phyloP scores from a whole-genome alignment of 2,113 vertebrate species.

The Platichthys flesus region DNA sequence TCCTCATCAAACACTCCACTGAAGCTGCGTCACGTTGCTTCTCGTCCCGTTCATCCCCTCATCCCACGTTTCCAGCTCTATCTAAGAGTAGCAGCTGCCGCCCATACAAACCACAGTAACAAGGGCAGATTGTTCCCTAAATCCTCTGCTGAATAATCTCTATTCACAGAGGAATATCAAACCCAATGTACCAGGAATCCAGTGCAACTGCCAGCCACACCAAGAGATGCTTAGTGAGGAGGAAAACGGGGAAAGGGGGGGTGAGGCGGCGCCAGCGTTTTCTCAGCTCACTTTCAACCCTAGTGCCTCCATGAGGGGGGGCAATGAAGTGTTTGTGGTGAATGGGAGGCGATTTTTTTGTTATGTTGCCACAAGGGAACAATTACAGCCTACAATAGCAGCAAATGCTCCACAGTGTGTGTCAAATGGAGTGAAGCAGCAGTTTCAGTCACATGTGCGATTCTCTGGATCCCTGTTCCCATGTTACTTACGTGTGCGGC shows the following conservation, averaged over 20 bases:
- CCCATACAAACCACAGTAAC: constrained; percentile 10
- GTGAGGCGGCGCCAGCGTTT: neutral
- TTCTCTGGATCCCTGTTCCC: neutral
- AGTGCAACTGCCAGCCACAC: constrained; percentile 30
- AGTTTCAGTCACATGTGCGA: neutral
- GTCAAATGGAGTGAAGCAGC: constrained; percentile 11
- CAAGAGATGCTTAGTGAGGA: neutral
- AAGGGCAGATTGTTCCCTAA: constrained; percentile 32
- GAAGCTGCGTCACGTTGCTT: constrained; percentile 17
- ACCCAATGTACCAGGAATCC: constrained; percentile 25
- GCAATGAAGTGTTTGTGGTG: constrained; percentile 27
- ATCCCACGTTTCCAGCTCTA: constrained; percentile 10
- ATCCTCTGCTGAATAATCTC: constrained; percentile 51
- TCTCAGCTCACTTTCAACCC: constrained; percentile 21
- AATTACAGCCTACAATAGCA: constrained; percentile 23
- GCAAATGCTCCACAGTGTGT: constrained; percentile 11
- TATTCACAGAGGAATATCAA: constrained; percentile 43
- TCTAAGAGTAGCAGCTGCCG: constrained; percentile 43
- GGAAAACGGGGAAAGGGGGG: neutral
- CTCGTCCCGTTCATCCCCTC: constrained; percentile 16
- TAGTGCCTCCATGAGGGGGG: constrained; percentile 5
- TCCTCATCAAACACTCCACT: constrained; percentile 11
- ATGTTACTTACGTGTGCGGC: neutral
- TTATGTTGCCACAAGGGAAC: constrained; percentile 22
- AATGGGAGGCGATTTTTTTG: constrained; percentile 29